phyloP scores from a whole-genome alignment of 2,888 invertebrate species.

The Drosophila nigritarsus region DNA sequence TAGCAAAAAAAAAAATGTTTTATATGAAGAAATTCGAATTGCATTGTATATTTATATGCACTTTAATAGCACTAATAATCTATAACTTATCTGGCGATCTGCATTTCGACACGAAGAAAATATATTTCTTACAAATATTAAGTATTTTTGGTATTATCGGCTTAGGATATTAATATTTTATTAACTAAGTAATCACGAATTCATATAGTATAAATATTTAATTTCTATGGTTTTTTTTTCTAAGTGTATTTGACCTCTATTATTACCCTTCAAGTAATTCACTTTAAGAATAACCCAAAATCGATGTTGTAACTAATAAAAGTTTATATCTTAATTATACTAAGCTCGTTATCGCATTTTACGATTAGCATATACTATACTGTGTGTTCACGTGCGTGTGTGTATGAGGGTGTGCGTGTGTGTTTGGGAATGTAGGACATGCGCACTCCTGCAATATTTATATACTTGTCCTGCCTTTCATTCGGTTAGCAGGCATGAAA shows the following conservation, averaged over 20 bases:
- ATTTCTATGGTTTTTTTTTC: background rate
- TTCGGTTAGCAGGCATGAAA: slow-evolving; percentile 44
- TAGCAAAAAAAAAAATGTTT: background rate
- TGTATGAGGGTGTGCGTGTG: slow-evolving; percentile 30
- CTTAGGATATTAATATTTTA: background rate
- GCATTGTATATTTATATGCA: background rate
- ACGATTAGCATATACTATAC: slow-evolving; percentile 9
- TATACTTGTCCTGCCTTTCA: slow-evolving; percentile 47
- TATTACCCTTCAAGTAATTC: background rate
- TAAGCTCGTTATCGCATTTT: slow-evolving; percentile 24
- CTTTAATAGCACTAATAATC: background rate
- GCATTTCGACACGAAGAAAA: background rate
- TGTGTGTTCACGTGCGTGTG: slow-evolving; percentile 12
- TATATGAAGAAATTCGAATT: background rate
- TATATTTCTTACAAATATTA: background rate
- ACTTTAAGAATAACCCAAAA: background rate
- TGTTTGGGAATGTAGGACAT: slow-evolving; percentile 65
- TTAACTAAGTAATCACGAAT: background rate
- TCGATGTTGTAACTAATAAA: background rate
- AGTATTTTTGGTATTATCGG: background rate
- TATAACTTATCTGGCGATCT: background rate
- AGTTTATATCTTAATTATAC: slow-evolving; percentile 1
- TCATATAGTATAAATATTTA: background rate
- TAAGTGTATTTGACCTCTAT: background rate
- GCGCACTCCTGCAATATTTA: slow-evolving; percentile 56